phyloP scores from a whole-genome alignment of 2,888 invertebrate genomes.

The Lasioglossum lativentre region DNA sequence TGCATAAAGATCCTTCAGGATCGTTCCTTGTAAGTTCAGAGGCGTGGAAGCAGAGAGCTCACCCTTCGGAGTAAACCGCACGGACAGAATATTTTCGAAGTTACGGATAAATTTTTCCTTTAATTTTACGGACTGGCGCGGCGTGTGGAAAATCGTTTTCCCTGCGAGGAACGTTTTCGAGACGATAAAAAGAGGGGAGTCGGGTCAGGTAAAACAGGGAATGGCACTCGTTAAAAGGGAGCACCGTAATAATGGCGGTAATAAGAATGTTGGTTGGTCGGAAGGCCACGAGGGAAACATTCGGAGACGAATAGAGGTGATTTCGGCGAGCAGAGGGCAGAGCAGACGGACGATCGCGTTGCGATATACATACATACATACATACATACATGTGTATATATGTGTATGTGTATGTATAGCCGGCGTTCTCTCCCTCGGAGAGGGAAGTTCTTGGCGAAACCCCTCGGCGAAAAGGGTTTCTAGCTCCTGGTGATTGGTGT shows the following conservation, averaged over 20 bases:
- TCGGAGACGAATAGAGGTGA: constrained; percentile 56
- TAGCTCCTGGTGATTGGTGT: constrained; percentile 84
- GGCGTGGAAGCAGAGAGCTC: too few relatives aligned
- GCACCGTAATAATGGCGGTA: constrained; percentile 42
- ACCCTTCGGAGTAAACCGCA: too few relatives aligned
- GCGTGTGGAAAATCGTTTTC: not conserved
- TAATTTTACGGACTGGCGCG: too few relatives aligned
- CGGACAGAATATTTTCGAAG: too few relatives aligned
- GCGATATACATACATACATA: too few relatives aligned
- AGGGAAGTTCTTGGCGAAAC: constrained; percentile 71
- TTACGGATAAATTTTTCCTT: too few relatives aligned
- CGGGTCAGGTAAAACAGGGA: constrained; percentile 5
- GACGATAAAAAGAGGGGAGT: not conserved
- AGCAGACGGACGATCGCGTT: constrained; percentile 47
- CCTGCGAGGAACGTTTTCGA: not conserved
- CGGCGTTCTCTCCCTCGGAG: constrained; percentile 58
- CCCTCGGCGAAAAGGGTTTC: constrained; percentile 77
- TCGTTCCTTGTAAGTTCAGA: too few relatives aligned
- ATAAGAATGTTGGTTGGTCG: constrained; percentile 48
- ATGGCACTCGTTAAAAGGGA: constrained; percentile 31
- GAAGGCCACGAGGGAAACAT: constrained; percentile 62
- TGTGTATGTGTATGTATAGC: constrained; percentile 25
- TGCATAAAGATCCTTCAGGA: too few relatives aligned
- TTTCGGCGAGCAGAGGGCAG: constrained; percentile 48
- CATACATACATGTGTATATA: too few relatives aligned